Evolutionary conservation across 2,888 invertebrate species (phyloP), one percentile per base, ranked within the genome.

Genomic region (Campaea margaritaria): DNA sequence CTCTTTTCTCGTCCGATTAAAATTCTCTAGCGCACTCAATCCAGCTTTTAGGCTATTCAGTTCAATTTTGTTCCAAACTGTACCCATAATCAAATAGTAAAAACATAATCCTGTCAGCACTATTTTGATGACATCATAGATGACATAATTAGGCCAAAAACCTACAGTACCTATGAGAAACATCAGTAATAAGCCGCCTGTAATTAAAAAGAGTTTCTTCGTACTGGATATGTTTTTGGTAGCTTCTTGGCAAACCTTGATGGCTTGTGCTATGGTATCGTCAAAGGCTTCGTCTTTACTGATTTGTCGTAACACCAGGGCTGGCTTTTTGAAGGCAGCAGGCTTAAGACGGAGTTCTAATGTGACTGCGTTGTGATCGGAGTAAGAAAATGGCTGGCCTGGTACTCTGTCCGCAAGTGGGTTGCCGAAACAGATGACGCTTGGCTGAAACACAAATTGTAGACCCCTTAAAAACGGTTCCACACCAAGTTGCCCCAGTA

Each of bases 291-390:
- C 68, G 21, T 79, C 75, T 39, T 72, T 77, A 55, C 72, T 78
- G 10, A 75, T 48, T 50, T 79, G 72, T 13, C 70, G 74, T 54
- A 71, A 57, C 5, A 51, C 61, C 0, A 44, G 46, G 0, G 38
- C 27, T 9, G 60, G 52, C 28, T 41, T 46, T 55, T 76, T 79
- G 15, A 62, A 61, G 8, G 69, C 69, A 0, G 67, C 63, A 12
- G 70, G 70, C 55, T 68, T 81, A 0, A 90, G 46, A 31, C 70
- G 71, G 9, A 94, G 56, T 68, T 89, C 94, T 8, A 96, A 94
- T 62, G 94, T 86, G 8, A 98, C 95, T 12, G 97, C 98, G 86
- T 98, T 98, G 82, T 98, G 98, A 83, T 98, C 98, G 0, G 98
- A 98, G 85, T 95, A 98, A 73, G 97, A 97, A 74, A 95, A 96